Evolutionary conservation across 2,888 invertebrate species (phyloP).

Genomic region (Macroteleia sp.): DNA sequence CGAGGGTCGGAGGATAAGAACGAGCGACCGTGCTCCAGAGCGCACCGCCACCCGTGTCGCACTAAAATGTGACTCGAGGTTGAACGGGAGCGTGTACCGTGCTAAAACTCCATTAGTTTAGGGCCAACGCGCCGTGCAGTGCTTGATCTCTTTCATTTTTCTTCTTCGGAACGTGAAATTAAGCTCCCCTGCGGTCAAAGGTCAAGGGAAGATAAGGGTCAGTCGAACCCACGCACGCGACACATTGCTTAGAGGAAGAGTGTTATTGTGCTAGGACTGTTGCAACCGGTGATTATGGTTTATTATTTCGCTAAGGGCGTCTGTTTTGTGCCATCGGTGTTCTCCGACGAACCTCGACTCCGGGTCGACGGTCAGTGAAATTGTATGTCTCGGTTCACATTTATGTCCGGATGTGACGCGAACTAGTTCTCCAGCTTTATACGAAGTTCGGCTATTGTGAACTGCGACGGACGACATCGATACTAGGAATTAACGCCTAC

Average conservation of each 20-base stretch:
- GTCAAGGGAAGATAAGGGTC: no score
- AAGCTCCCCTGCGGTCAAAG: constrained; percentile 10
- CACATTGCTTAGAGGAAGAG: no score
- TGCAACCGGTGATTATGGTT: constrained; percentile 17
- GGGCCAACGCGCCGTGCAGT: constrained; percentile 25
- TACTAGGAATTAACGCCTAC: constrained; percentile 13
- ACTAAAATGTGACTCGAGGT: constrained; percentile 64
- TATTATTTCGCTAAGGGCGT: not conserved
- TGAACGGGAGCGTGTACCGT: constrained; percentile 53
- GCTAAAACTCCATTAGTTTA: constrained; percentile 57
- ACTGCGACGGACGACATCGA: constrained; percentile 8
- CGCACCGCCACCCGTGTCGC: constrained; percentile 60
- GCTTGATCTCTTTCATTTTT: constrained; percentile 9
- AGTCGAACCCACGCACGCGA: no score
- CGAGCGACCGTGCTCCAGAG: constrained; percentile 57
- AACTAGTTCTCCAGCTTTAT: constrained; percentile 16
- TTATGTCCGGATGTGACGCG: constrained; percentile 19
- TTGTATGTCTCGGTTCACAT: constrained; percentile 3
- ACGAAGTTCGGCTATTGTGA: constrained; percentile 19
- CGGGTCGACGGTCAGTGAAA: constrained; percentile 31
- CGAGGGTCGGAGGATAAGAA: constrained; percentile 53
- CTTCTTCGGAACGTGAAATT: not conserved
- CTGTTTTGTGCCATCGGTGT: not conserved
- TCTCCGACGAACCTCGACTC: constrained; percentile 1
- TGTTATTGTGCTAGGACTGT: no score